Evolutionary conservation across 2,888 invertebrate genomes (phyloP).

Genomic region (Rhingia campestris): DNA sequence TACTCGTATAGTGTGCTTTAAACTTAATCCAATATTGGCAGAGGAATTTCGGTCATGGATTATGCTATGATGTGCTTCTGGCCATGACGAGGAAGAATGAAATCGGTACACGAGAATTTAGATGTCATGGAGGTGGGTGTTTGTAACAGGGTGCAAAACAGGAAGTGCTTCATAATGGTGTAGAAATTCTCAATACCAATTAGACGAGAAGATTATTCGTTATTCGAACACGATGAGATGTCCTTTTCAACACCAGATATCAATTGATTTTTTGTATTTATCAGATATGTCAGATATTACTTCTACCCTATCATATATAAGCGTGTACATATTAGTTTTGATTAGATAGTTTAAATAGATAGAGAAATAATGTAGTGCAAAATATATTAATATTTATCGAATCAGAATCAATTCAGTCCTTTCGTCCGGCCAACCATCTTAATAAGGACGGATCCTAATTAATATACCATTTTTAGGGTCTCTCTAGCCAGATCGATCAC

Average conservation of each 20-base stretch:
- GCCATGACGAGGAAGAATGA: constrained; percentile 9
- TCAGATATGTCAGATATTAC: no score
- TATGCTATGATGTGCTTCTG: constrained; percentile 20
- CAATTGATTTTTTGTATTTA: constrained; percentile 6
- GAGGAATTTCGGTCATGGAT: constrained; percentile 36
- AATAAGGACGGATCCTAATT: no score
- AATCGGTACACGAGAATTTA: background rate
- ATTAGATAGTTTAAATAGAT: no score
- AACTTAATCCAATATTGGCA: constrained; percentile 50
- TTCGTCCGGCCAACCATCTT: no score
- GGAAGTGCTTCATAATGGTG: constrained; percentile 24
- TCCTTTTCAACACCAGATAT: constrained; percentile 16
- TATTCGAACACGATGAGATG: constrained; percentile 21
- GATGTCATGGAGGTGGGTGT: constrained; percentile 12
- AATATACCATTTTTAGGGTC: no score
- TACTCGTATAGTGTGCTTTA: constrained; percentile 8
- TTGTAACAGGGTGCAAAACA: constrained; percentile 16
- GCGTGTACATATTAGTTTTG: no score
- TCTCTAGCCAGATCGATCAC: no score
- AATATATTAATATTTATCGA: no score
- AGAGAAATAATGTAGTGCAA: no score
- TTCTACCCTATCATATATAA: no score
- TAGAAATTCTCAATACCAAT: constrained; percentile 53
- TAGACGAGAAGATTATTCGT: constrained; percentile 49
- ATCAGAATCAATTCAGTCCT: no score